Conservation (phyloP, 2,888 invertebrate genomes). For the Eutolmus rufibarbis region DNA sequence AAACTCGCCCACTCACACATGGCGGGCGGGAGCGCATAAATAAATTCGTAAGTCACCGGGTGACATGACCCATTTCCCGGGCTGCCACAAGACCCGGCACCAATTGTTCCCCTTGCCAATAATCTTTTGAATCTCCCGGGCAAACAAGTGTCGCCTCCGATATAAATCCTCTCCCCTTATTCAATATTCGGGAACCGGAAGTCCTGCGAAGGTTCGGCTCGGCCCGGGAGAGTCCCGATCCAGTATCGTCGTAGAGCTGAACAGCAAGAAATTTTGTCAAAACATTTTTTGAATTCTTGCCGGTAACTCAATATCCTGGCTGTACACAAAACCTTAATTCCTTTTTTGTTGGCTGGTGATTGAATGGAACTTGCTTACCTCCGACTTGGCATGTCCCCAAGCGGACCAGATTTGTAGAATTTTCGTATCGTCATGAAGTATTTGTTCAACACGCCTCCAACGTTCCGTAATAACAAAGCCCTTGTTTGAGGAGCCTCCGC, state of each 20-base stretch:
- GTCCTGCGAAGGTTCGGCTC: background rate
- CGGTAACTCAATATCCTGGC: conserved; percentile 26
- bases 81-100: background rate
- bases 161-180: background rate
- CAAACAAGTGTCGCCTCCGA: background rate
- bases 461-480: conserved; percentile 74
- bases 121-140: background rate
- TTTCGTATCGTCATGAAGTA: conserved; percentile 72
- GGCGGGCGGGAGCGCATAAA: background rate
- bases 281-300: conserved; percentile 11
- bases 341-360: conserved; percentile 27
- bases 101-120: conserved; percentile 10
- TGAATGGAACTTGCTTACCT: conserved; percentile 58
- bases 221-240: background rate
- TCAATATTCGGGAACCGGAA: background rate
- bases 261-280: conserved; percentile 22
- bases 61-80: background rate
- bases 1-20: background rate
- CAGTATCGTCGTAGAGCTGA: background rate
- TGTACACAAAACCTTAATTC: conserved; percentile 21
- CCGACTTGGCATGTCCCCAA: conserved; percentile 74
- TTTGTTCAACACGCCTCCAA: conserved; percentile 77
- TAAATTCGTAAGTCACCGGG: background rate
- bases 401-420: conserved; percentile 77
- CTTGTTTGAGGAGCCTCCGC: conserved; percentile 53